Evolutionary conservation across 2,888 invertebrate species (phyloP).

Genomic region (Ceriagrion tenellum): DNA sequence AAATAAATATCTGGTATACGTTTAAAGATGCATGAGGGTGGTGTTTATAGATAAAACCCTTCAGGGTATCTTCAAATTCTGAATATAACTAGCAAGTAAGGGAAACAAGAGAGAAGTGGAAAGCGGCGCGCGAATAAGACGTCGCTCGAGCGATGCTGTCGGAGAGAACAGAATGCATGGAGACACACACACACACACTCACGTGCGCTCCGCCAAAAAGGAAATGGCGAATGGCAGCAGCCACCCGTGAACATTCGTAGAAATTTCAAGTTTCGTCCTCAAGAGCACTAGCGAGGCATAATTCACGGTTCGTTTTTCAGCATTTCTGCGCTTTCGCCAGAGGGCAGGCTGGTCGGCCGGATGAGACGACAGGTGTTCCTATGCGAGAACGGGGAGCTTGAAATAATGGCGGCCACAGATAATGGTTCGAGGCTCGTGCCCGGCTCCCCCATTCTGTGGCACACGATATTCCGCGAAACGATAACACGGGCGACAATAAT

Average conservation of each 20-base stretch:
- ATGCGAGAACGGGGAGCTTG: background rate
- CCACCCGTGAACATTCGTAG: background rate
- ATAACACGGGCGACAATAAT: background rate
- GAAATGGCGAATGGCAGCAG: background rate
- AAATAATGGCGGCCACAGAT: background rate
- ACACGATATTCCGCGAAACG: constrained; percentile 5
- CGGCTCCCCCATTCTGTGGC: background rate
- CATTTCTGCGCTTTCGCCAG: background rate
- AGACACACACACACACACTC: background rate
- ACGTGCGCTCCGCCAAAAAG: background rate
- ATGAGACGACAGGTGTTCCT: constrained; percentile 41
- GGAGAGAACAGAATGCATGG: background rate
- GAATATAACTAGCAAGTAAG: background rate
- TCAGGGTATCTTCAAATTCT: background rate
- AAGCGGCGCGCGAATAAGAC: too few species aligned
- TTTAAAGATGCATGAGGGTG: background rate
- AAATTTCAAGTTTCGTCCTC: background rate
- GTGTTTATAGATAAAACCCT: background rate
- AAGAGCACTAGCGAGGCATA: background rate
- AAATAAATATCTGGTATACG: too few species aligned
- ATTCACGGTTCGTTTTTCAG: background rate
- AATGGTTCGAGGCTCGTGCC: constrained; percentile 3
- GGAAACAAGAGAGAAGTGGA: background rate
- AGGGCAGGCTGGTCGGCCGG: background rate
- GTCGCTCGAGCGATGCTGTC: background rate